Evolutionary conservation across 2,113 vertebrate species (phyloP), one percentile per base, ranked within the genome.

Genomic region (Ptychochromis oligacanthus): DNA sequence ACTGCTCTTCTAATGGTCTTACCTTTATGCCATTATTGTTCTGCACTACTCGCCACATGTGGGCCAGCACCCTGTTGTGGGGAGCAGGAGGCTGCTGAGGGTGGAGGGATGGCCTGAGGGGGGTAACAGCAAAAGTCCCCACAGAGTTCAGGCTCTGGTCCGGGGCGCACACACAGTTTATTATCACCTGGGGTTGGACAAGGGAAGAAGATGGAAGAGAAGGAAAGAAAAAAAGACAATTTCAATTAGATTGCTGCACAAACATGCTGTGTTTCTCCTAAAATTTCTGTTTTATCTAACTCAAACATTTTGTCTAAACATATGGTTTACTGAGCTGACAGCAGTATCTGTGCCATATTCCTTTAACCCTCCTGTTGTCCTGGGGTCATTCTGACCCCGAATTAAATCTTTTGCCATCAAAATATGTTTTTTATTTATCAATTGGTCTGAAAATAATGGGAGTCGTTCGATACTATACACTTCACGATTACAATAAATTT

Each of bases 1-100:
- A 2, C 26, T 6, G 34, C 38, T 57, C 1, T 1, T 28, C 36
- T n/a, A 57, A 36, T 78, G 8, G 2, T 14, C 54, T 43, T 20
- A 94, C 98, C 94, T 99, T 99, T 90, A 99, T 99, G 38, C 98
- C 98, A 0, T 99, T 99, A 94, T 99, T 99, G 79, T 97, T 97
- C 93, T 99, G 98, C 9, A 99, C 97, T 76, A 98, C 95, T 0
- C 97, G 97, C 98, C 98, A 99, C 98, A 99, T 99, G 94, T 97
- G 97, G 80, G 96, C 95, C 81, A 99, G 94, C 0, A 97, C 97
- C 34, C 97, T 95, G 93, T 97, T 97, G 1, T 91, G 95, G 94
- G 89, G 96, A 94, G 83, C 91, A 83, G 14, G 60, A 90, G 97
- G 18, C 96, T 96, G n/a, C 97, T 88, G 88, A 20, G 55, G 70